Percentiles rank a stretch among this genome's conserved stretches.
Conservation (phyloP, 2,888 invertebrate genomes). For the Acleris emargana region DNA sequence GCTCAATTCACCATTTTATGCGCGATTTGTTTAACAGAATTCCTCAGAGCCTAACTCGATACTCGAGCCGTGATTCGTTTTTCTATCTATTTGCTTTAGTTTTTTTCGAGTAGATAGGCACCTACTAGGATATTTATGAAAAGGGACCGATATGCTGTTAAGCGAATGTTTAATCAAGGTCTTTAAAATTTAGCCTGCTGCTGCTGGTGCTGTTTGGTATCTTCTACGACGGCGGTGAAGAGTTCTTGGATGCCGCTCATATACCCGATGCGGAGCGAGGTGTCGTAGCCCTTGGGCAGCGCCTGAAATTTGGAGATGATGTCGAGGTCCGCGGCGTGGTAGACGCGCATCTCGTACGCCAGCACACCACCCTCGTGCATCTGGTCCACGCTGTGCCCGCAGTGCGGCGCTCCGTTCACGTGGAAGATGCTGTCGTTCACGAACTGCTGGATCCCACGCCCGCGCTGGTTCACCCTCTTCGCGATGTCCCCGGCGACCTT, state of each 20-base stretch:
- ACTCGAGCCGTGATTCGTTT: background rate
- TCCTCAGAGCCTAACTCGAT: constrained; percentile 36
- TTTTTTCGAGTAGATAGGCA: background rate
- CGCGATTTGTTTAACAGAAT: constrained; percentile 49
- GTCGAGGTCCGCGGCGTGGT: constrained; percentile 54
- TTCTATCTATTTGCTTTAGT: constrained; percentile 14
- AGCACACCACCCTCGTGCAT: constrained; percentile 47
- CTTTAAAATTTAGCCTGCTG: background rate
- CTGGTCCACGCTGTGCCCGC: constrained; percentile 71
- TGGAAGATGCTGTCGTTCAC: constrained; percentile 58
- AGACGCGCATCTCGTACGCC: constrained; percentile 71
- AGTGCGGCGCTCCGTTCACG: constrained; percentile 56
- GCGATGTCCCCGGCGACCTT: constrained; percentile 57
- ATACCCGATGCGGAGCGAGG: constrained; percentile 62
- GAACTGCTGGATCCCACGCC: constrained; percentile 58
- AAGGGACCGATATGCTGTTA: background rate
- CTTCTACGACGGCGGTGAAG: constrained; percentile 55
- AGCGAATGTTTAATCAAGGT: background rate
- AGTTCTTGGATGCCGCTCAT: constrained; percentile 67
- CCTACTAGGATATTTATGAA: constrained; percentile 4
- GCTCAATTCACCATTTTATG: constrained; percentile 61
- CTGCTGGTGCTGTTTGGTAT: constrained; percentile 39
- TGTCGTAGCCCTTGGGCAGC: constrained; percentile 61
- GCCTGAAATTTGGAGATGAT: constrained; percentile 65
- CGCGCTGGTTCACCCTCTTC: constrained; percentile 62